Conservation (phyloP, 2,113 vertebrate species). For the Microtus ochrogaster region DNA sequence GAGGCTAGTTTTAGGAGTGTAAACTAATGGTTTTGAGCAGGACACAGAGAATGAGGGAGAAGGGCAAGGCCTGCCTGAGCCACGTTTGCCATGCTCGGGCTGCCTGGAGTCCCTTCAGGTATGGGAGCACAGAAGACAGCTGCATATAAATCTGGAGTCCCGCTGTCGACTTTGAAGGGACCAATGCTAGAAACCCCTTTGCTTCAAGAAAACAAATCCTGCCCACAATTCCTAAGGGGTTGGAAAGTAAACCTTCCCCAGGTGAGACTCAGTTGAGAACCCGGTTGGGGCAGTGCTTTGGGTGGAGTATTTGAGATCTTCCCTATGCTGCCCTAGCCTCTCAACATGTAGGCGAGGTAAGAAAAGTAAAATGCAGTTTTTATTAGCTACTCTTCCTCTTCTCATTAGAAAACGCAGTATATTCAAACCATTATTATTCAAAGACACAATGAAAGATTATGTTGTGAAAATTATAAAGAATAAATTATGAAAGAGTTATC, state of each 20-base stretch:
- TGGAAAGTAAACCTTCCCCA: neutral
- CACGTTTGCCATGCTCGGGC: neutral
- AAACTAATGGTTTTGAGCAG: neutral
- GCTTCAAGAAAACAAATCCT: neutral
- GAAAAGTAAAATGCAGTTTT: neutral
- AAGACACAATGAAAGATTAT: neutral
- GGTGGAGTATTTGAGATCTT: neutral
- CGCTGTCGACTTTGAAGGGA: neutral
- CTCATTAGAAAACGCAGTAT: neutral
- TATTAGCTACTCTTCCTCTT: neutral
- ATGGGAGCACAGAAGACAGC: neutral
- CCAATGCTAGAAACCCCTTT: neutral
- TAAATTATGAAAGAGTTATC: neutral
- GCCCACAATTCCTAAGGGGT: neutral
- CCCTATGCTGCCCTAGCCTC: neutral
- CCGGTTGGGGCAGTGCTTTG: neutral
- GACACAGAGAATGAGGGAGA: neutral
- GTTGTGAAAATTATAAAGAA: neutral
- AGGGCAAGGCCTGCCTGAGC: neutral
- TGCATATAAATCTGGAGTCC: neutral
- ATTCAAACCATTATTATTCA: conserved; percentile 18
- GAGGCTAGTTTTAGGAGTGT: neutral
- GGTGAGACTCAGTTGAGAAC: neutral
- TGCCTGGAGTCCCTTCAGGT: neutral
- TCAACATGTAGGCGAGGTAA: neutral